Conservation (phyloP, 2,113 vertebrate species). For the Cavia aperea region DNA sequence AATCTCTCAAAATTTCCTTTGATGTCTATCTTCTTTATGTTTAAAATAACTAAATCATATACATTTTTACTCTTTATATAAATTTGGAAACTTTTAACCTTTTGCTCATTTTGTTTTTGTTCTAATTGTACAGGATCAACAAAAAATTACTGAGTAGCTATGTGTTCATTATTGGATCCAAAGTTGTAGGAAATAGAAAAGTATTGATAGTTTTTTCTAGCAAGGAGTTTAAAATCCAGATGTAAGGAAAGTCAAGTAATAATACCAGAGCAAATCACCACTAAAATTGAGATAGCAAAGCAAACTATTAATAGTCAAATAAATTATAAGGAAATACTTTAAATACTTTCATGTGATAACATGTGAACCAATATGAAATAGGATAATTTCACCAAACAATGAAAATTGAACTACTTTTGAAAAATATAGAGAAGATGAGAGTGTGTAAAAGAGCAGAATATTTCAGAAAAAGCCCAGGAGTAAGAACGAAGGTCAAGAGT, state of each 20-base stretch:
- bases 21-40: background rate
- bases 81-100: background rate
- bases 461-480: background rate
- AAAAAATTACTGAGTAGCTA: background rate
- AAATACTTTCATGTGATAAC: background rate
- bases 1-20: conserved; percentile 2
- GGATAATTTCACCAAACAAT: background rate
- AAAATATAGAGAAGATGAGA: background rate
- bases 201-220: background rate
- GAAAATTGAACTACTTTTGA: background rate
- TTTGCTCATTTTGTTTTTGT: background rate
- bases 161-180: background rate
- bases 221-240: background rate
- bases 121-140: background rate
- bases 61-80: background rate
- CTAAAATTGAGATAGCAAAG: background rate
- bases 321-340: background rate
- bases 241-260: background rate
- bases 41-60: background rate
- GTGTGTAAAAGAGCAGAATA: background rate
- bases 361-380: background rate
- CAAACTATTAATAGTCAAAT: background rate
- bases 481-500: background rate
- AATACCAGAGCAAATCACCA: background rate
- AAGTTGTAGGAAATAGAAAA: background rate